Percentiles rank a stretch among this genome's conserved stretches.
phyloP scores from a whole-genome alignment of 2,888 invertebrate species.

The Macrostomum cliftonense region DNA sequence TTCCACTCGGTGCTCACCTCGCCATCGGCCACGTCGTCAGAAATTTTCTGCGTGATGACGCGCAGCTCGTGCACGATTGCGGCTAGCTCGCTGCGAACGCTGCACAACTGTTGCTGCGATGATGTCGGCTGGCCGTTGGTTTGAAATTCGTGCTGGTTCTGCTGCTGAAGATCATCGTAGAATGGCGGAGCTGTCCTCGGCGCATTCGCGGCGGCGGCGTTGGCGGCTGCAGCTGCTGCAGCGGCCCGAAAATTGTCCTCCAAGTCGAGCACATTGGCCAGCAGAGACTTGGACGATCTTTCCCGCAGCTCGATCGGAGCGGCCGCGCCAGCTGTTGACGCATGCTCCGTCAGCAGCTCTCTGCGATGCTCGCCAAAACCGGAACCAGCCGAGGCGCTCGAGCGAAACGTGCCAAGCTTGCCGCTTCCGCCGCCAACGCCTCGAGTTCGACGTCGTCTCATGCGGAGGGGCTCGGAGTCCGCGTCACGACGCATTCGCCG shows the following conservation, averaged over 20 bases:
- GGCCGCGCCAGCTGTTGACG: too few species aligned
- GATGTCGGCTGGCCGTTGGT: too few species aligned
- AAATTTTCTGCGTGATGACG: slow-evolving; percentile 77
- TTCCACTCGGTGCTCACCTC: slow-evolving; percentile 90
- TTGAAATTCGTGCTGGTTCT: too few species aligned
- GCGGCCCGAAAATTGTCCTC: slow-evolving; percentile 61
- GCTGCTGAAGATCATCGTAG: slow-evolving; percentile 14
- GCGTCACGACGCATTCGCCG: slow-evolving; percentile 37
- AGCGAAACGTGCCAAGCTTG: too few species aligned
- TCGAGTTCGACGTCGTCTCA: too few species aligned
- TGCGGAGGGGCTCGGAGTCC: too few species aligned
- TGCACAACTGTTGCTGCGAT: slow-evolving; percentile 1
- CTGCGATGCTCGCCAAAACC: too few species aligned
- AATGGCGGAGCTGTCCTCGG: slow-evolving; percentile 49
- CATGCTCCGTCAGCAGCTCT: too few species aligned
- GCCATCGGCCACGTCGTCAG: slow-evolving; percentile 78
- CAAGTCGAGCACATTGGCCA: slow-evolving; percentile 87
- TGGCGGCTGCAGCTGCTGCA: background rate
- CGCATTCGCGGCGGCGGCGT: slow-evolving; percentile 1
- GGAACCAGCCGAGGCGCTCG: too few species aligned
- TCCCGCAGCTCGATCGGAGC: slow-evolving; percentile 55
- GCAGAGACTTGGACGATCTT: slow-evolving; percentile 76
- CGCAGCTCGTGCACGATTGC: slow-evolving; percentile 81
- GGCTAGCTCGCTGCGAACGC: slow-evolving; percentile 53
- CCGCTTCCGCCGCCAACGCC: too few species aligned